Conservation (phyloP, 2,113 vertebrate genomes). For the Etheostoma cragini region DNA sequence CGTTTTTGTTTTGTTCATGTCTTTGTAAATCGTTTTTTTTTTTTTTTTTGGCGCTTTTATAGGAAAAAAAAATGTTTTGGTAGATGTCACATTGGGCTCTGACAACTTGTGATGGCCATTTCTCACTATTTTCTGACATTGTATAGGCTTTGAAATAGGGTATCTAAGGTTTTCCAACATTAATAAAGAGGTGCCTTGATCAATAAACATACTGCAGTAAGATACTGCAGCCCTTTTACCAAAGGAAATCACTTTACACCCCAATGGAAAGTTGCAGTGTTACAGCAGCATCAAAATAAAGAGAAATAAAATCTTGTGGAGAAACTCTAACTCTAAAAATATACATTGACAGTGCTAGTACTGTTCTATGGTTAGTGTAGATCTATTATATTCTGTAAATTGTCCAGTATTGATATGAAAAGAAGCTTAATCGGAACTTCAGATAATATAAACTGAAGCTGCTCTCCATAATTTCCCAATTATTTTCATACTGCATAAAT, state of each 20-base stretch:
- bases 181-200: not conserved
- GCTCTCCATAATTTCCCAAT: not conserved
- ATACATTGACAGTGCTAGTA: not conserved
- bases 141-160: too few relatives aligned
- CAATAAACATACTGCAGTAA: not conserved
- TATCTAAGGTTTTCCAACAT: too few relatives aligned
- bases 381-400: not conserved
- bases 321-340: not conserved
- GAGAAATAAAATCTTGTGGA: not conserved
- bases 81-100: not conserved
- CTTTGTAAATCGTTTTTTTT: not conserved
- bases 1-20: not conserved
- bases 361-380: not conserved
- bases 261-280: not conserved
- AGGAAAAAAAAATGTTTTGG: not conserved
- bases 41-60: not conserved
- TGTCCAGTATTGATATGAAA: not conserved
- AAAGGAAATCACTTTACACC: too few relatives aligned
- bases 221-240: not conserved
- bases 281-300: not conserved
- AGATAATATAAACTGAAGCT: constrained; percentile 8
- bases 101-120: not conserved
- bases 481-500: constrained; percentile 34
- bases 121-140: not conserved
- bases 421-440: not conserved